These are phyloP conservation scores for Drosophila silvestris DNA, from an alignment of 2,888 invertebrate species.

Conservation along the genomic window DNA sequence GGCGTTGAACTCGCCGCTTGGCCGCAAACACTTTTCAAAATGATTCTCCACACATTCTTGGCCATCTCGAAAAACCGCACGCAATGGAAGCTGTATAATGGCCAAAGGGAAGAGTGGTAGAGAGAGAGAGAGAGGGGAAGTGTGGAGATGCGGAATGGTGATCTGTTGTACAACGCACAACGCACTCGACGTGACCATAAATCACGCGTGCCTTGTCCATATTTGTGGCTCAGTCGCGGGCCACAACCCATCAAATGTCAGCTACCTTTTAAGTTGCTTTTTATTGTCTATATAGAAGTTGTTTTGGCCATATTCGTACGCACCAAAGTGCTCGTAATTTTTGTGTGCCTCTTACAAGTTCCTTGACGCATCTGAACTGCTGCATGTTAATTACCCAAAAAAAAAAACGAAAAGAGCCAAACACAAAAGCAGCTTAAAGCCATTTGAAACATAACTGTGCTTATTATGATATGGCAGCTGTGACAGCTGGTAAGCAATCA, in stretches of 20 bases:
- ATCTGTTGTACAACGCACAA: slow-evolving; percentile 26
- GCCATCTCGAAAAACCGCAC: slow-evolving; percentile 38
- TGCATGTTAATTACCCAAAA: slow-evolving; percentile 36
- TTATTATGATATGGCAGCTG: slow-evolving; percentile 25
- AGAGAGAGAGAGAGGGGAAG: slow-evolving; percentile 1
- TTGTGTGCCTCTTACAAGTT: slow-evolving; percentile 33
- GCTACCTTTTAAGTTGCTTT: slow-evolving; percentile 65
- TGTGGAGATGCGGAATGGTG: slow-evolving; percentile 5
- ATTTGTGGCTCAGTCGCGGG: slow-evolving; percentile 55
- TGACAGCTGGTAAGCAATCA: slow-evolving; percentile 47
- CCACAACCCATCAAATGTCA: slow-evolving; percentile 68
- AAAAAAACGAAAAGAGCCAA: slow-evolving; percentile 6
- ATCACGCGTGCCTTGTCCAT: slow-evolving; percentile 68
- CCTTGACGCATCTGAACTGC: slow-evolving; percentile 28
- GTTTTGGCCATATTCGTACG: slow-evolving; percentile 54
- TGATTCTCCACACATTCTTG: slow-evolving; percentile 60
- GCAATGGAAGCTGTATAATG: slow-evolving; percentile 23
- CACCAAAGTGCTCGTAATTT: slow-evolving; percentile 51
- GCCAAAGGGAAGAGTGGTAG: slow-evolving; percentile 10
- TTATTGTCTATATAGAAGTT: slow-evolving; percentile 53
- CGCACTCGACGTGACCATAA: slow-evolving; percentile 62
- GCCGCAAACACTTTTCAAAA: slow-evolving; percentile 39
- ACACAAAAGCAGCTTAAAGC: slow-evolving; percentile 5
- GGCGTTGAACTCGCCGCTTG: slow-evolving; percentile 61
- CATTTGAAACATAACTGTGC: slow-evolving; percentile 50